Evolutionary conservation across 2,888 invertebrate genomes (phyloP).

Genomic region (Ceramica pisi): DNA sequence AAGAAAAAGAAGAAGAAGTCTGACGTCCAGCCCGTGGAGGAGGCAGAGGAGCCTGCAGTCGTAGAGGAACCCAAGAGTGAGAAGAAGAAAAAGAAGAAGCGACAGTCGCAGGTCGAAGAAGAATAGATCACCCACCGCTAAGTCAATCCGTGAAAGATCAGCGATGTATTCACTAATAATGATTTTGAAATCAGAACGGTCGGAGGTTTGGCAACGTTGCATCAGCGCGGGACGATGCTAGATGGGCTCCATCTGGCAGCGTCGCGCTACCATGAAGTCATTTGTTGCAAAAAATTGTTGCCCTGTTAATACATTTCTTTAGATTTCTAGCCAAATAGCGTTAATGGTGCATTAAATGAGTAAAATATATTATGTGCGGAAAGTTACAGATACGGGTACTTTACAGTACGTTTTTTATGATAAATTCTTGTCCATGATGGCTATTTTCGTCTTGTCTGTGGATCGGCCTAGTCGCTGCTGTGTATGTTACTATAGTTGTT

Average conservation of each 20-base stretch:
- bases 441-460: constrained; percentile 1
- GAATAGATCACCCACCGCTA: constrained; percentile 69
- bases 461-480: constrained; percentile 52
- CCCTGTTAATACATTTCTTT: not conserved
- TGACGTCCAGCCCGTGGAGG: constrained; percentile 66
- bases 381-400: constrained; percentile 25
- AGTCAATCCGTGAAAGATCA: constrained; percentile 6
- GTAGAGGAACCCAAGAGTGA: constrained; percentile 80
- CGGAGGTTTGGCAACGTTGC: not conserved
- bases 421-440: constrained; percentile 9
- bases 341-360: not conserved
- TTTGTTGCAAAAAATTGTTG: not conserved
- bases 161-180: constrained; percentile 10
- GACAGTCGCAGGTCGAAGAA: constrained; percentile 80
- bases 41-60: constrained; percentile 62
- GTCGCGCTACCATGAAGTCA: not conserved
- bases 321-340: not conserved
- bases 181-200: not conserved
- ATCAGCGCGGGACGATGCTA: not conserved
- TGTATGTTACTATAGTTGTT: constrained; percentile 18
- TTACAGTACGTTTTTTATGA: constrained; percentile 34
- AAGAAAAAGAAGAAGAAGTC: constrained; percentile 90
- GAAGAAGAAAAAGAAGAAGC: constrained; percentile 87
- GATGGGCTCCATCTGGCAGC: not conserved
- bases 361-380: not conserved